Conservation (phyloP, 2,797 vertebrate genomes). For the Hoplostethus mediterraneus region DNA sequence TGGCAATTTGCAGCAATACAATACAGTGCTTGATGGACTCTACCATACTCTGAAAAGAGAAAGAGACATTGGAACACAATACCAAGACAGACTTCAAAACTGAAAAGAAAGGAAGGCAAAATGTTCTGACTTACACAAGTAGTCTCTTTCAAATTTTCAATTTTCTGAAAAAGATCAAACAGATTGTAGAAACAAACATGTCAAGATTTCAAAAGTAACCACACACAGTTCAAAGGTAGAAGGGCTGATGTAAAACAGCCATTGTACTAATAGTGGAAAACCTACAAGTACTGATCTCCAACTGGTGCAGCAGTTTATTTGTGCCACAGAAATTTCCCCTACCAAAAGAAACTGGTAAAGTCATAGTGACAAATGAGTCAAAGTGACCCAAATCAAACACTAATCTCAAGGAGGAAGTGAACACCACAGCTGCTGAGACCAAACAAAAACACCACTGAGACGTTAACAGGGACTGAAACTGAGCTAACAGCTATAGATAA, state of each 20-base stretch:
- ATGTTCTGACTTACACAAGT: constrained; percentile 93
- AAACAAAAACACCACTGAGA: constrained; percentile 7
- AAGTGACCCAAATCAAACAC: constrained; percentile 3
- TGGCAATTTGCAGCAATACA: constrained; percentile 99
- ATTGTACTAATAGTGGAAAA: neutral
- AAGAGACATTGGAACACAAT: constrained; percentile 41
- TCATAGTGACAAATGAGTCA: constrained; percentile 1
- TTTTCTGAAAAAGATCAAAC: constrained; percentile 87
- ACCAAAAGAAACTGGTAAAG: neutral
- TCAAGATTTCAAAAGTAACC: constrained; percentile 6
- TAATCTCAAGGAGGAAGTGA: constrained; percentile 50
- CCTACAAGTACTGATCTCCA: too few relatives aligned
- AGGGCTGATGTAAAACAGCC: neutral
- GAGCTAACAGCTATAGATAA: neutral
- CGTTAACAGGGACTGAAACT: constrained; percentile 12
- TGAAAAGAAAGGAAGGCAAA: constrained; percentile 27
- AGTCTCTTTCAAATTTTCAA: constrained; percentile 97
- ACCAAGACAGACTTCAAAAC: constrained; percentile 12
- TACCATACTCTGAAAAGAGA: constrained; percentile 95
- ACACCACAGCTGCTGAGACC: constrained; percentile 24
- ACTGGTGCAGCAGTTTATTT: neutral
- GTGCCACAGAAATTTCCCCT: constrained; percentile 5
- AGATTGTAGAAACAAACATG: constrained; percentile 10
- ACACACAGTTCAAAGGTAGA: constrained; percentile 7
- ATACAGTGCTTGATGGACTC: constrained; percentile 99